phyloP scores from a whole-genome alignment of 2,113 vertebrate species.

The Malurus melanocephalus region DNA sequence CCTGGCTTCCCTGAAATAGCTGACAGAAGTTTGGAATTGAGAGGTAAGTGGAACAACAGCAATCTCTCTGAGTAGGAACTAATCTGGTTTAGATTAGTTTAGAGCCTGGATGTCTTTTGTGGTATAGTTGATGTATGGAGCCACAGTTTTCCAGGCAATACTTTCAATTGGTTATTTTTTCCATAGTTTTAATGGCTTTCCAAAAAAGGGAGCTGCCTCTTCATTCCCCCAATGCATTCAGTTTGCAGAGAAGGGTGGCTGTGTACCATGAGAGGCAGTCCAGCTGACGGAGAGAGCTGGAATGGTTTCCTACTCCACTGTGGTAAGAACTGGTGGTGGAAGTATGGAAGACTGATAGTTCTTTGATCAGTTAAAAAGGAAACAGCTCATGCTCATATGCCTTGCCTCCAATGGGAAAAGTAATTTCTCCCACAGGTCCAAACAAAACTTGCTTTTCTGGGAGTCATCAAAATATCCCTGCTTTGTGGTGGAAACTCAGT shows the following conservation, averaged over 20 bases:
- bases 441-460: not conserved
- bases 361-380: not conserved
- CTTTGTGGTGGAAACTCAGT: conserved; percentile 32
- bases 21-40: not conserved
- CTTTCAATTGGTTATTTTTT: not conserved
- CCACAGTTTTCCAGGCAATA: not conserved
- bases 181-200: not conserved
- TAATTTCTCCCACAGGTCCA: not conserved
- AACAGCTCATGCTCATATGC: not conserved
- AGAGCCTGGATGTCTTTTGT: not conserved
- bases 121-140: not conserved
- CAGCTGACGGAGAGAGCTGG: not conserved
- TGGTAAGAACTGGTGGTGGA: not conserved
- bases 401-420: not conserved
- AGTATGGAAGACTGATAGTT: not conserved
- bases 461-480: not conserved
- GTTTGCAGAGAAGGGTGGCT: not conserved
- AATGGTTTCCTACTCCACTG: not conserved
- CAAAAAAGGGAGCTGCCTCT: not conserved
- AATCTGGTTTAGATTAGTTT: not conserved
- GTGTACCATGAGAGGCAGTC: not conserved
- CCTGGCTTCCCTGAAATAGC: not conserved
- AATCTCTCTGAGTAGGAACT: not conserved
- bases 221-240: not conserved
- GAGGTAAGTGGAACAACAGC: not conserved